phyloP scores from a whole-genome alignment of 2,113 vertebrate genomes.

The Carassius gibelio region DNA sequence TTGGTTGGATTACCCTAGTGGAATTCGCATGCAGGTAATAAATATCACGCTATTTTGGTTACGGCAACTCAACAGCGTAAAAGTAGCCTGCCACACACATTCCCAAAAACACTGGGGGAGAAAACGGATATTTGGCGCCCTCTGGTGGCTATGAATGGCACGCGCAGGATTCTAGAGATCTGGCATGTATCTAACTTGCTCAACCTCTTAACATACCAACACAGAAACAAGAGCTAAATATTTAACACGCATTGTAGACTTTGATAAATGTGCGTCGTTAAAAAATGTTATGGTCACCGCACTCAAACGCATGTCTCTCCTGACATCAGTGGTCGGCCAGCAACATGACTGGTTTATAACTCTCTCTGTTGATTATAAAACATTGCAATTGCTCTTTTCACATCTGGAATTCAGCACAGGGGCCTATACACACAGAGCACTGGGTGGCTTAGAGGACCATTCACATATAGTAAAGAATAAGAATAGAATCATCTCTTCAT shows the following conservation, averaged over 20 bases:
- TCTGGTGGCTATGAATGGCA: slow-evolving; percentile 61
- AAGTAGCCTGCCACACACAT: too few species aligned
- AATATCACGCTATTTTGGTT: too few species aligned
- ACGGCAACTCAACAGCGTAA: too few species aligned
- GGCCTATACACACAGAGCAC: slow-evolving; percentile 7
- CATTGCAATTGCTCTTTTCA: not conserved
- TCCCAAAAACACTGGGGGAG: too few species aligned
- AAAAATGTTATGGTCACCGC: not conserved
- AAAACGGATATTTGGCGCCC: slow-evolving; percentile 37
- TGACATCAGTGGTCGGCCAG: not conserved
- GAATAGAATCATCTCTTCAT: slow-evolving; percentile 26
- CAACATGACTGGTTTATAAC: not conserved
- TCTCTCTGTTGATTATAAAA: slow-evolving; percentile 1
- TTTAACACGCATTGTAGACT: not conserved
- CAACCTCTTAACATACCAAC: not conserved
- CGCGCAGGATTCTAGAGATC: not conserved
- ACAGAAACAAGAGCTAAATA: not conserved
- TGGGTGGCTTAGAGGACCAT: not conserved
- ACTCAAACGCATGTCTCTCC: not conserved
- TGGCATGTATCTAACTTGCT: not conserved
- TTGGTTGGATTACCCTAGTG: too few species aligned
- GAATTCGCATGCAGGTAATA: too few species aligned
- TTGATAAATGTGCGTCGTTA: not conserved
- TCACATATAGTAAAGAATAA: not conserved
- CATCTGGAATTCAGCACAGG: not conserved